A percentile compares a stretch with the other conserved stretches of the same genome.
These are phyloP conservation scores for Scaeva pyrastri DNA, from an alignment of 2,888 invertebrate species.

Conservation along the genomic window DNA sequence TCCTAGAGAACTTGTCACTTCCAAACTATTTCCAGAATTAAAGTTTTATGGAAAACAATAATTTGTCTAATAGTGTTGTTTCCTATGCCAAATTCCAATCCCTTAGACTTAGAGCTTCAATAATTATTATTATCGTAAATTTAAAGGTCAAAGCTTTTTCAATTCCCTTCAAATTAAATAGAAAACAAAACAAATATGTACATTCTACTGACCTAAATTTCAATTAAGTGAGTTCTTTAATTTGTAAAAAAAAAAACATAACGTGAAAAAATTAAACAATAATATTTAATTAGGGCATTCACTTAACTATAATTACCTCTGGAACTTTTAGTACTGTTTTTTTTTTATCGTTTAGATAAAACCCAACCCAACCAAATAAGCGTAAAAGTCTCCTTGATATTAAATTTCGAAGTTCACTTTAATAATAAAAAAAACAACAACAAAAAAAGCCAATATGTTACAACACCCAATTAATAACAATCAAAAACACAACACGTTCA, in stretches of 20 bases:
- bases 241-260: not conserved
- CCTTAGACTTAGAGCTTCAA: too few species aligned
- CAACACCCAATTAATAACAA: slow-evolving; percentile 22
- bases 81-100: too few species aligned
- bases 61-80: too few species aligned
- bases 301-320: not conserved
- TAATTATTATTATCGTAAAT: too few species aligned
- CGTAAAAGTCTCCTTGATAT: not conserved
- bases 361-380: not conserved
- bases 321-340: not conserved
- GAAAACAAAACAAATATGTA: too few species aligned
- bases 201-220: slow-evolving; percentile 8
- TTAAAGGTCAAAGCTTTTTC: too few species aligned
- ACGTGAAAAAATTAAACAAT: not conserved
- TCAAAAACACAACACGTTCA: not conserved
- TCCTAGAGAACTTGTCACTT: too few species aligned
- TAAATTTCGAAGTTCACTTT: slow-evolving; percentile 6
- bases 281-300: not conserved
- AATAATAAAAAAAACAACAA: slow-evolving; percentile 13
- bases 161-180: not conserved
- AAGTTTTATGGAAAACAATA: too few species aligned
- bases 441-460: not conserved
- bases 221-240: slow-evolving; percentile 1
- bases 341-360: slow-evolving; percentile 14
- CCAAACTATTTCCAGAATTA: too few species aligned